Evolutionary conservation across 2,888 invertebrate species (phyloP).

Genomic region (Stictocephala bisonia): DNA sequence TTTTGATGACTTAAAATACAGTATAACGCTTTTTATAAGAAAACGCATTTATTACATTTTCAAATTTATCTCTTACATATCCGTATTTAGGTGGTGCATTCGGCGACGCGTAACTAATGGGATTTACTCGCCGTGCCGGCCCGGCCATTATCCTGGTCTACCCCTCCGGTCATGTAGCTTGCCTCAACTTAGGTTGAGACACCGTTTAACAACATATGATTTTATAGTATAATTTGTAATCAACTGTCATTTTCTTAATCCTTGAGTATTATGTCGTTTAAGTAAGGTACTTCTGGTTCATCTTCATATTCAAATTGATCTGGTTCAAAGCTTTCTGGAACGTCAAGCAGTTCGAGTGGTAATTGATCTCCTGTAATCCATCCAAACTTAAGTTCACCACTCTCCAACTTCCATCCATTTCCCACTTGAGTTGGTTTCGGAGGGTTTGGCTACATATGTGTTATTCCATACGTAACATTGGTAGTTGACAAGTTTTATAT

Average conservation of each 20-base stretch:
- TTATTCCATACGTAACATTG: constrained; percentile 25
- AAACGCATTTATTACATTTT: too few species aligned
- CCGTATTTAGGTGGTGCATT: too few species aligned
- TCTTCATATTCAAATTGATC: constrained; percentile 22
- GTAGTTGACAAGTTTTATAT: constrained; percentile 8
- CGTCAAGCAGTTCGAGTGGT: constrained; percentile 25
- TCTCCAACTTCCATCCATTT: constrained; percentile 37
- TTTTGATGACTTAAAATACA: too few species aligned
- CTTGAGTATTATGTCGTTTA: background rate
- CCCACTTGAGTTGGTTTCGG: constrained; percentile 18
- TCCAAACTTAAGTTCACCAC: constrained; percentile 32
- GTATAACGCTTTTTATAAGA: too few species aligned
- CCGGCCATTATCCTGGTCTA: too few species aligned
- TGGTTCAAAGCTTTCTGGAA: constrained; percentile 16
- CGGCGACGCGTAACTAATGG: too few species aligned
- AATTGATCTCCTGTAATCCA: constrained; percentile 34
- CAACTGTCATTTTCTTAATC: constrained; percentile 15
- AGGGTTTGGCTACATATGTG: constrained; percentile 25
- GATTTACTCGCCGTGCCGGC: too few species aligned
- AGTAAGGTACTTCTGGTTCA: constrained; percentile 25
- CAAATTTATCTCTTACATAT: too few species aligned
- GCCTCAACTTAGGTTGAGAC: too few species aligned
- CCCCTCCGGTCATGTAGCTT: too few species aligned
- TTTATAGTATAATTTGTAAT: background rate
- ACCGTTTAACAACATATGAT: too few species aligned